phyloP scores from a whole-genome alignment of 2,888 invertebrate species.

The Microchrysa polita region DNA sequence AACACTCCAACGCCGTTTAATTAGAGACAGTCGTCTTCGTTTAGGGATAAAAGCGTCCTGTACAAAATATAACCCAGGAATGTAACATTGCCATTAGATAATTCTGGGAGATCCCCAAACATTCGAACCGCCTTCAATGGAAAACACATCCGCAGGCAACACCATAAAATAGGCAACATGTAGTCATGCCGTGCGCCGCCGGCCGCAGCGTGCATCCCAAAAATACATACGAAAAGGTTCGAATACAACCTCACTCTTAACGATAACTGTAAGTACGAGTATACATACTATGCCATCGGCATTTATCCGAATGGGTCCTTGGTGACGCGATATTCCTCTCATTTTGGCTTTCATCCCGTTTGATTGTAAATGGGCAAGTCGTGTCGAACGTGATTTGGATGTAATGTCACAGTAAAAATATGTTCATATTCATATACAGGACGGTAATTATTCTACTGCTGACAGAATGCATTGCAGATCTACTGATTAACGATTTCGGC shows the following conservation, averaged over 20 bases:
- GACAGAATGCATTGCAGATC: neutral
- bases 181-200: constrained; percentile 3
- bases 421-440: neutral
- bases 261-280: neutral
- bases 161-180: constrained; percentile 7
- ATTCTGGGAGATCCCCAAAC: constrained; percentile 26
- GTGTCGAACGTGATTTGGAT: neutral
- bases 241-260: neutral
- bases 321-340: neutral
- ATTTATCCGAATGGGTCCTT: neutral
- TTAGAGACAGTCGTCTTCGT: constrained; percentile 37
- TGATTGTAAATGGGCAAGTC: neutral
- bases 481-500: neutral
- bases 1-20: constrained; percentile 7
- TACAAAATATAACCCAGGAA: constrained; percentile 12
- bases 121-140: constrained; percentile 10
- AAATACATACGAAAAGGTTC: neutral
- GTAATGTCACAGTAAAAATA: constrained; percentile 6
- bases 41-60: constrained; percentile 18
- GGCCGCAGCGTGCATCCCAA: too few species aligned
- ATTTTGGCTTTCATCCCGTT: neutral
- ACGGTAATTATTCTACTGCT: neutral
- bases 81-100: constrained; percentile 32
- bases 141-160: constrained; percentile 13
- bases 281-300: neutral